phyloP scores from a whole-genome alignment of 2,888 invertebrate genomes.

The Ditula angustiorana region DNA sequence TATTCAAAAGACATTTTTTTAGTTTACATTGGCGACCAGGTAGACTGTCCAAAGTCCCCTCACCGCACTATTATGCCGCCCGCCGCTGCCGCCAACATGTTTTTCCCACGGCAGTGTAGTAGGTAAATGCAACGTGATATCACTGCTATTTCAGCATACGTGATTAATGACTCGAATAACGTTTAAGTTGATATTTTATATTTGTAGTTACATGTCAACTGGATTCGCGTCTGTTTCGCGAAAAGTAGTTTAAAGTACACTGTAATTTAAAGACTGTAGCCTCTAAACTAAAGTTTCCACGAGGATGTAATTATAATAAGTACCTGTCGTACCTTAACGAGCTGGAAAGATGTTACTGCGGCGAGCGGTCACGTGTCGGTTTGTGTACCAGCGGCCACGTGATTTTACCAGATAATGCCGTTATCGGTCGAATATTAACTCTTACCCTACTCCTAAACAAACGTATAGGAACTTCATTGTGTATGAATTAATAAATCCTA shows the following conservation, averaged over 20 bases:
- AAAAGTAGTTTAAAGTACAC: background rate
- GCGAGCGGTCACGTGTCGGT: constrained; percentile 58
- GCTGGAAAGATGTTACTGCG: background rate
- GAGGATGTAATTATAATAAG: background rate
- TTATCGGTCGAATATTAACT: constrained; percentile 45
- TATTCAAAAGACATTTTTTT: constrained; percentile 44
- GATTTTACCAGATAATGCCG: constrained; percentile 54
- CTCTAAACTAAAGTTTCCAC: background rate
- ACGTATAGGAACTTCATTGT: background rate
- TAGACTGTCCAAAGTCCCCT: constrained; percentile 24
- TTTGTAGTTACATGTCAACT: constrained; percentile 2
- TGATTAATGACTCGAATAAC: constrained; percentile 31
- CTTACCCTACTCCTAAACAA: background rate
- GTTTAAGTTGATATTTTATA: background rate
- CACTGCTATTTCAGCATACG: constrained; percentile 53
- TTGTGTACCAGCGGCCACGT: constrained; percentile 61
- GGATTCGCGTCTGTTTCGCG: background rate
- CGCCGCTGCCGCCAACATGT: constrained; percentile 38
- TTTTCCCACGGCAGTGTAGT: constrained; percentile 50
- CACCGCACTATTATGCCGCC: constrained; percentile 25
- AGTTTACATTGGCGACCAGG: constrained; percentile 30
- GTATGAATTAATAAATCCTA: background rate
- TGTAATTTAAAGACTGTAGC: background rate
- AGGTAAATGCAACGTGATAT: constrained; percentile 47
- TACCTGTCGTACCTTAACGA: background rate